Evolutionary conservation across 2,113 vertebrate species (phyloP), one percentile per base, ranked within the genome.

Genomic region (pig (Sus scrofa)): DNA sequence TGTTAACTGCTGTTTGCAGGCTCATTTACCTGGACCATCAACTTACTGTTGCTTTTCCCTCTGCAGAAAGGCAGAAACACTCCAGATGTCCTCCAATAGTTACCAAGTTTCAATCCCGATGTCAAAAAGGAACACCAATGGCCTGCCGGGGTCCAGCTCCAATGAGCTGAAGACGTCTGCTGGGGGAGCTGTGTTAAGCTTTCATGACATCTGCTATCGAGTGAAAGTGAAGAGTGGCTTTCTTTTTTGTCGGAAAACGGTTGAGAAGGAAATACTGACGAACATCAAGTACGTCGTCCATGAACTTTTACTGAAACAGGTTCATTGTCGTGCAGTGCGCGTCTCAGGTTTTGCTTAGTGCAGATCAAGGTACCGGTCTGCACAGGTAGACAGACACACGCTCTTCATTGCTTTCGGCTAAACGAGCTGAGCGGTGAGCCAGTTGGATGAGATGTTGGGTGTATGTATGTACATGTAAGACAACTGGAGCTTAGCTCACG

Each of bases 171-270:
- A 52, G n/a, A 70, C 22, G 0, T 3, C 15, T 6, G 19, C 37
- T 0, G 93, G 82, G 52, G 98, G 94, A 62, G 97, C 97, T 0
- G 22, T 98, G 18, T 63, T 99, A 9, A 98, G 98, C 30, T 99
- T 99, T 90, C 98, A 98, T 96, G 98, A 98, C 84, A 98, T 99
- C 96, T 97, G 62, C 98, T 99, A 99, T 88, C 96, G 1, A 0
- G 98, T 99, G 11, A 98, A 98, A 96, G 12, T 94, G 3, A 98
- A 98, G 93, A 98, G 70, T 44, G 98, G 99, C 0, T 96, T 98
- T 71, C 54, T 97, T 19, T 77, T 87, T 22, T 63, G 37, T 30
- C n/a, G 0, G 86, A 98, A 99, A 97, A 92, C 27, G 2, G 6
- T 63, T 0, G 1, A 97, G 2, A 98, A 98, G 97, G 97, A 99